phyloP scores from a whole-genome alignment of 2,113 vertebrate genomes.

The Phaethon lepturus region DNA sequence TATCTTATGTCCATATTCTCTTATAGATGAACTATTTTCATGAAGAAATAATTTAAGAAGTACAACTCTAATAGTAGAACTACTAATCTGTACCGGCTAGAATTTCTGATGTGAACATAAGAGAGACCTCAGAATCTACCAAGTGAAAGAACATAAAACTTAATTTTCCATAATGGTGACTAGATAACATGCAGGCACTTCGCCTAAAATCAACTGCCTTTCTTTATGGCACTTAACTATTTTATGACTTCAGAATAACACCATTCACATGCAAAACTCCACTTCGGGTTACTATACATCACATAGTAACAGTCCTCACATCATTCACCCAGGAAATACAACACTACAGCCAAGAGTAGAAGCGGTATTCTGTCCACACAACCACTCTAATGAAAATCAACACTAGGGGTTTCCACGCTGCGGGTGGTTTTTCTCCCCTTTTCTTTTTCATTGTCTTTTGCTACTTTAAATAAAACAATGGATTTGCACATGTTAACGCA shows the following conservation, averaged over 20 bases:
- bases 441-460: background rate
- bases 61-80: background rate
- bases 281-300: background rate
- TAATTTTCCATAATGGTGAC: background rate
- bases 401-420: background rate
- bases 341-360: background rate
- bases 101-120: background rate
- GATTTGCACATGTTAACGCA: background rate
- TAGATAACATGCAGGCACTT: background rate
- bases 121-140: background rate
- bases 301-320: background rate
- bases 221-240: background rate
- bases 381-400: background rate
- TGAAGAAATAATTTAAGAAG: background rate
- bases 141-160: background rate
- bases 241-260: background rate
- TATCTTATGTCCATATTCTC: background rate
- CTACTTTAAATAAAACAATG: constrained; percentile 21
- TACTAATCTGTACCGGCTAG: background rate
- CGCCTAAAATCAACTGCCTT: background rate
- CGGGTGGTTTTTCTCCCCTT: background rate
- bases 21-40: background rate
- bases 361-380: background rate
- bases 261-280: background rate
- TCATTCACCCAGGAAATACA: background rate